These are phyloP conservation scores for Meiosimyza decipiens DNA, from an alignment of 2,888 invertebrate genomes.

Conservation along the genomic window DNA sequence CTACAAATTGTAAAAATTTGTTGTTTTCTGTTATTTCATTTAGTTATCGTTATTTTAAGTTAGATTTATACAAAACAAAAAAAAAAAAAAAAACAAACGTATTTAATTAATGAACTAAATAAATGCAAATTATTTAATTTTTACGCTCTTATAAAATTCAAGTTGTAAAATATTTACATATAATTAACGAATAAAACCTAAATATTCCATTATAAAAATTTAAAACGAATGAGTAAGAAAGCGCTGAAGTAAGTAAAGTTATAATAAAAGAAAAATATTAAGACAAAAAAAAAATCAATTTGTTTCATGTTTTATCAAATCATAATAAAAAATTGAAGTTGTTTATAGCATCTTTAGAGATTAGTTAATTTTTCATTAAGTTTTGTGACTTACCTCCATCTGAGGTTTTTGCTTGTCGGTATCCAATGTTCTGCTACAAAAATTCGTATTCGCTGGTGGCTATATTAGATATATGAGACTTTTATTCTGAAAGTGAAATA, in stretches of 20 bases:
- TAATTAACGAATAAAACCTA: background rate
- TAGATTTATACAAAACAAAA: slow-evolving; percentile 3
- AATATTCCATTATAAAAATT: no score
- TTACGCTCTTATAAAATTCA: slow-evolving; percentile 7
- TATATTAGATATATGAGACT: no score
- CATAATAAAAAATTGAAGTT: no score
- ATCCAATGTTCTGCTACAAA: no score
- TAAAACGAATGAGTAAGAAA: no score
- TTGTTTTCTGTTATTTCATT: background rate
- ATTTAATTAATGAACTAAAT: slow-evolving; percentile 9
- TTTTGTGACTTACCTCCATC: no score
- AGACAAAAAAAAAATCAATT: background rate
- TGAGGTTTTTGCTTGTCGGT: no score
- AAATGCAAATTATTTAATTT: background rate
- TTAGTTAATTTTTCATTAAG: no score
- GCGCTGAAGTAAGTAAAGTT: background rate
- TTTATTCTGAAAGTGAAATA: no score
- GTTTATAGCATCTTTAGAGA: no score
- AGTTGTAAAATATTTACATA: background rate
- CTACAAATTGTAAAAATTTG: slow-evolving; percentile 2
- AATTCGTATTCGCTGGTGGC: no score
- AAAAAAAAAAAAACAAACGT: background rate
- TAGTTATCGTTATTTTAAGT: slow-evolving; percentile 22
- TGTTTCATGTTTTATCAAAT: no score
- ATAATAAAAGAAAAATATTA: slow-evolving; percentile 5